Evolutionary conservation across 2,888 invertebrate genomes (phyloP), one percentile per base, ranked within the genome.

Genomic region (Osedax frankpressi): DNA sequence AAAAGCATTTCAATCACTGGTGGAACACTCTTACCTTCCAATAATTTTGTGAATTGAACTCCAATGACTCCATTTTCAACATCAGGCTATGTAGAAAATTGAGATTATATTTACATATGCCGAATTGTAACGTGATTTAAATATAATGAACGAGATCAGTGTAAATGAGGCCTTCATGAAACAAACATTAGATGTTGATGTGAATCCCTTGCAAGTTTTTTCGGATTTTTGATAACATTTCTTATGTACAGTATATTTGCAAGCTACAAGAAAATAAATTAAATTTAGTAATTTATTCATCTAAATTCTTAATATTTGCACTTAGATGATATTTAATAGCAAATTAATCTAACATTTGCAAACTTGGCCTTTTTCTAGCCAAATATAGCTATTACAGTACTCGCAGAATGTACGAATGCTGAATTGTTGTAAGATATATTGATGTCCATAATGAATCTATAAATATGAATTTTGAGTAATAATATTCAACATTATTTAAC

Each of bases 401-500:
- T 96, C 95, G 85, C 95, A 96, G 79, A 92, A 94, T 2, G 94
- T 95, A 19, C 94, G 93, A 81, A 95, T 94, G 86, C 93, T 94
- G 80, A 95, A 93, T 85, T 94, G 92, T 71, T 92, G 92, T 80
- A 91, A 86, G 73, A 90, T 88, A 86, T 94, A 94, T 74, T 89
- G 89, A 83, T 95, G 94, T 30, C 91, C 92, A 77, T 89, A 88
- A 85, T 89, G 89, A 79, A 88, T 88, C 86, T 87, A n/a, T 14
- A 11, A 11, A 65, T 24, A 65, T 11, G 44, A 11, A 44, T 44
- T 11, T 11, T 44, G 44, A n/a, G n/a, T n/a, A n/a, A n/a, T n/a
- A n/a, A n/a, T n/a, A n/a, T n/a, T n/a, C n/a, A n/a, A n/a, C n/a
- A n/a, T n/a, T n/a, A n/a, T n/a, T n/a, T n/a, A n/a, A n/a, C n/a